Conservation (phyloP, 1,140 invertebrate genomes). For the Eumaeus atala region DNA sequence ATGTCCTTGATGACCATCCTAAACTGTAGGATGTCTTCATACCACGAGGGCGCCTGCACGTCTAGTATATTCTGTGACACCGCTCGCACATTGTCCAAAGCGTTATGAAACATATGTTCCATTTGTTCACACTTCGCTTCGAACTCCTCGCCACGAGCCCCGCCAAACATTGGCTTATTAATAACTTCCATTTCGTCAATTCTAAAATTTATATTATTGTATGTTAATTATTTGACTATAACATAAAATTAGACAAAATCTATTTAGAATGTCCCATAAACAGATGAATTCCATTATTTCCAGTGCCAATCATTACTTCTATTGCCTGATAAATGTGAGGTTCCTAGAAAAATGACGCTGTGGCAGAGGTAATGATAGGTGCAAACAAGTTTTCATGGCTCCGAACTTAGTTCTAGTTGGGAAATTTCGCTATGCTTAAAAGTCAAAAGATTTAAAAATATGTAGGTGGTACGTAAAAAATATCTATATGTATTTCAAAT, state of each 20-base stretch:
- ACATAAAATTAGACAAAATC: too few relatives aligned
- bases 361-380: too few relatives aligned
- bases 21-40: conserved; percentile 84
- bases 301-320: too few relatives aligned
- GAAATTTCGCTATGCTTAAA: too few relatives aligned
- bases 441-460: neutral
- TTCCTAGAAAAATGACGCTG: too few relatives aligned
- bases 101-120: conserved; percentile 83
- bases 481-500: neutral
- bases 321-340: too few relatives aligned
- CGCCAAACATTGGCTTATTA: conserved; percentile 77
- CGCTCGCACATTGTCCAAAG: conserved; percentile 76
- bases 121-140: conserved; percentile 82
- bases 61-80: conserved; percentile 81
- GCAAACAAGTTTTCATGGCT: too few relatives aligned
- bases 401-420: too few relatives aligned
- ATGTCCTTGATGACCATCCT: conserved; percentile 78
- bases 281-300: too few relatives aligned
- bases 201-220: conserved; percentile 47
- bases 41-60: conserved; percentile 81
- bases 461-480: conserved; percentile 12
- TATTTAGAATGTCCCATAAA: too few relatives aligned
- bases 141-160: conserved; percentile 81
- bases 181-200: conserved; percentile 79
- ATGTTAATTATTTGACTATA: too few relatives aligned